These are phyloP conservation scores for Stenurella melanura DNA, from an alignment of 2,888 invertebrate species.

Conservation along the genomic window DNA sequence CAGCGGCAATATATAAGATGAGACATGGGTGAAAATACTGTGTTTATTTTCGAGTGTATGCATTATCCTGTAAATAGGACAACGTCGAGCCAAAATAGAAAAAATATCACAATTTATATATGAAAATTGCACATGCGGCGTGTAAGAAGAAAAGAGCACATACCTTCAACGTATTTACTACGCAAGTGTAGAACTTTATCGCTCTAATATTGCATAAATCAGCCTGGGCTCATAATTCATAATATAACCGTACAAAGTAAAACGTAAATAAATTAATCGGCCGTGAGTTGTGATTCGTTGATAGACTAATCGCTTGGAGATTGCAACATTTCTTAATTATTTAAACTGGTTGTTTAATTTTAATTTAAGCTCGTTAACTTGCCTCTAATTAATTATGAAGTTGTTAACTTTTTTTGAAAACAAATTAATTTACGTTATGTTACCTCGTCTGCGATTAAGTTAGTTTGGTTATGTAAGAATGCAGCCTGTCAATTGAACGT, in stretches of 20 bases:
- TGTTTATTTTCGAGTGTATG: constrained; percentile 44
- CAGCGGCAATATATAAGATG: constrained; percentile 24
- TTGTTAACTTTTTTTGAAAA: background rate
- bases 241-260: constrained; percentile 26
- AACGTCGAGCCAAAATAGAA: constrained; percentile 50
- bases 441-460: constrained; percentile 1
- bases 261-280: constrained; percentile 10
- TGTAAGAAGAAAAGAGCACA: constrained; percentile 42
- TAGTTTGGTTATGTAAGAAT: background rate
- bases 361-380: constrained; percentile 8
- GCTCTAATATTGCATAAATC: constrained; percentile 35
- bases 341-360: constrained; percentile 17
- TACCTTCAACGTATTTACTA: constrained; percentile 32
- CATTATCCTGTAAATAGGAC: constrained; percentile 52
- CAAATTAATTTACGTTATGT: background rate
- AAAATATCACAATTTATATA: constrained; percentile 42
- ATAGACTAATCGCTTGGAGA: constrained; percentile 5
- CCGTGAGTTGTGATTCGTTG: background rate
- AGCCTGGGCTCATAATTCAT: constrained; percentile 31
- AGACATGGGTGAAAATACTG: constrained; percentile 31
- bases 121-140: constrained; percentile 29
- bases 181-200: constrained; percentile 30
- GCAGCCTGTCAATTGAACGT: background rate
- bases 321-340: constrained; percentile 8
- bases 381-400: constrained; percentile 7